phyloP scores from a whole-genome alignment of 2,113 vertebrate species.

The Mola mola region DNA sequence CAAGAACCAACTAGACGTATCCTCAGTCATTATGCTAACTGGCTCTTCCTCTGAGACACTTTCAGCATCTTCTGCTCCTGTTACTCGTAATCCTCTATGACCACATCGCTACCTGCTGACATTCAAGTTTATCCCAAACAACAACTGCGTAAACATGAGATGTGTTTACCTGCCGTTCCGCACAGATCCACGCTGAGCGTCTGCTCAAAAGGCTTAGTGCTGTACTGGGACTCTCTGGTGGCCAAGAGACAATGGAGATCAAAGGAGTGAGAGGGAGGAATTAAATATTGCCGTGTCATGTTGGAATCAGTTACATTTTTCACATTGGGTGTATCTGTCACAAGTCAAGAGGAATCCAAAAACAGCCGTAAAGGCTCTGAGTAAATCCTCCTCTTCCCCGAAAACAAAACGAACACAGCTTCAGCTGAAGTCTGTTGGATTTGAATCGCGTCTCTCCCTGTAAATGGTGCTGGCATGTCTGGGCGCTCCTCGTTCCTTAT shows the following conservation, averaged over 20 bases:
- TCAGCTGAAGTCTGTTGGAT: constrained; percentile 49
- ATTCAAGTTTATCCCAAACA: too few relatives aligned
- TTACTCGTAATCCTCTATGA: too few relatives aligned
- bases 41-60: neutral
- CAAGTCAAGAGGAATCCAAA: constrained; percentile 14
- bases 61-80: neutral
- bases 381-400: neutral
- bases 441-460: constrained; percentile 36
- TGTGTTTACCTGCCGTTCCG: constrained; percentile 93
- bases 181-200: constrained; percentile 92
- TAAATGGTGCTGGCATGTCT: constrained; percentile 34
- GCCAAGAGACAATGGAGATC: constrained; percentile 27
- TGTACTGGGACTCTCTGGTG: constrained; percentile 76
- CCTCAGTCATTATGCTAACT: too few relatives aligned
- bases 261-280: constrained; percentile 18
- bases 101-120: too few relatives aligned
- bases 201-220: constrained; percentile 90
- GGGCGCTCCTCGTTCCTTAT: constrained; percentile 57
- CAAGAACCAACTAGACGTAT: too few relatives aligned
- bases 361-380: constrained; percentile 12
- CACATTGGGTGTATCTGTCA: too few relatives aligned
- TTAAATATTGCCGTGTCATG: constrained; percentile 24
- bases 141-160: neutral
- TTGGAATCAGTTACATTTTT: constrained; percentile 2
- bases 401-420: constrained; percentile 18